Conservation (phyloP, 2,888 invertebrate genomes). For the Mayetiola destructor region DNA sequence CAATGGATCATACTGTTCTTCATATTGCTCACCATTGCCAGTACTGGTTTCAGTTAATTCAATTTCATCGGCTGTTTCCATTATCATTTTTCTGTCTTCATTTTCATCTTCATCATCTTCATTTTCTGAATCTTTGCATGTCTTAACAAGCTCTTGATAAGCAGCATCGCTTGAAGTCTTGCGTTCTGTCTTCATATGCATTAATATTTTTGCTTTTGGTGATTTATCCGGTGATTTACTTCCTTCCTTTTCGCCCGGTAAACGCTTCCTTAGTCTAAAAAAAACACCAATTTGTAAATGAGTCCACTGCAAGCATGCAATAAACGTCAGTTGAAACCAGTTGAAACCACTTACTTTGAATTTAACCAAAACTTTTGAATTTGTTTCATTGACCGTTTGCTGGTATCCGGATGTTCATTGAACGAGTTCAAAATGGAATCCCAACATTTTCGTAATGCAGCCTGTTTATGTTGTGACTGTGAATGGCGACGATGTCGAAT, state of each 20-base stretch:
- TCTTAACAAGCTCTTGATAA: neutral
- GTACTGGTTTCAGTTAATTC: neutral
- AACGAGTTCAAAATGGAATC: slow-evolving; percentile 31
- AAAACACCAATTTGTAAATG: neutral
- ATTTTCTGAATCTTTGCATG: slow-evolving; percentile 5
- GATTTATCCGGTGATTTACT: neutral
- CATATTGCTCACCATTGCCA: neutral
- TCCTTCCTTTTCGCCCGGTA: neutral
- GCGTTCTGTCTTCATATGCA: neutral
- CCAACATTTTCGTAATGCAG: slow-evolving; percentile 33
- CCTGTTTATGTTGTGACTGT: slow-evolving; percentile 26
- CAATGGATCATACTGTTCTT: slow-evolving; percentile 1
- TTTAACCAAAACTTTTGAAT: slow-evolving; percentile 35
- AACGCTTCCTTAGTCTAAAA: slow-evolving; percentile 4
- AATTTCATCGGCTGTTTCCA: slow-evolving; percentile 2
- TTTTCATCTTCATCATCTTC: neutral
- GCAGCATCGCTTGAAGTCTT: neutral
- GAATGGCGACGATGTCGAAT: slow-evolving; percentile 31
- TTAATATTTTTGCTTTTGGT: no score
- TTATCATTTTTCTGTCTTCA: neutral
- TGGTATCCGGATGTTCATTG: slow-evolving; percentile 29
- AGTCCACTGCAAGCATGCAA: neutral
- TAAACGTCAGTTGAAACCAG: neutral
- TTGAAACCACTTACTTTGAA: slow-evolving; percentile 26
- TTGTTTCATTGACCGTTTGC: slow-evolving; percentile 31